Evolutionary conservation across 2,113 vertebrate species (phyloP).

Genomic region (Accipiter virgatus): DNA sequence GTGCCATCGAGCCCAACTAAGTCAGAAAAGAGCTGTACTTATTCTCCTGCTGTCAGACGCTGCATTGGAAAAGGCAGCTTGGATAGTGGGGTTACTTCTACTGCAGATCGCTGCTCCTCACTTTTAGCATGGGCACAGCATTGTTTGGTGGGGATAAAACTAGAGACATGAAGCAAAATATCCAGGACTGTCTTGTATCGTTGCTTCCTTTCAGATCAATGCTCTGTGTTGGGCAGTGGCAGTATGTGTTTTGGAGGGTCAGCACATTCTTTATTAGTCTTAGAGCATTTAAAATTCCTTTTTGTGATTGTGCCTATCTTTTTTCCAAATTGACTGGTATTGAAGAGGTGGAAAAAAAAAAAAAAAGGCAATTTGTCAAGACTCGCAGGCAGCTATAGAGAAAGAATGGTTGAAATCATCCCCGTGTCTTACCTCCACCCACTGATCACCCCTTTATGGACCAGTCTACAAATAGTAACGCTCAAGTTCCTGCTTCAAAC

Average conservation of each 20-base stretch:
- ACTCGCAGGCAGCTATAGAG: background rate
- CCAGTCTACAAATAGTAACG: background rate
- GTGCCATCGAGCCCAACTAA: background rate
- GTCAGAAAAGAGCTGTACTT: background rate
- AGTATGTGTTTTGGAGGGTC: rapidly evolving
- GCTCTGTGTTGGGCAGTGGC: background rate
- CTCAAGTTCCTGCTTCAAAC: background rate
- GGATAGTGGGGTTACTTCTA: rapidly evolving
- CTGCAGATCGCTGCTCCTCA: background rate
- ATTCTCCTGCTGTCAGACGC: background rate
- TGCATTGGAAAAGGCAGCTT: background rate
- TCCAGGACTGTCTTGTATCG: rapidly evolving
- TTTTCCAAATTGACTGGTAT: background rate
- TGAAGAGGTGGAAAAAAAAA: too few relatives aligned
- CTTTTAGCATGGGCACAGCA: background rate
- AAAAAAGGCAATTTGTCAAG: background rate
- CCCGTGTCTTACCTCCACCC: background rate
- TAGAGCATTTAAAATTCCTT: background rate
- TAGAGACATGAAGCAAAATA: background rate
- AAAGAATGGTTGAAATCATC: background rate
- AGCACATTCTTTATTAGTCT: background rate
- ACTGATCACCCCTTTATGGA: background rate
- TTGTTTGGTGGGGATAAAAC: background rate
- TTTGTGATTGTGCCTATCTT: background rate
- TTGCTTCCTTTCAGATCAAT: background rate